Evolutionary conservation across 2,888 invertebrate species (phyloP).

Genomic region (Lasioglossum marginatum): DNA sequence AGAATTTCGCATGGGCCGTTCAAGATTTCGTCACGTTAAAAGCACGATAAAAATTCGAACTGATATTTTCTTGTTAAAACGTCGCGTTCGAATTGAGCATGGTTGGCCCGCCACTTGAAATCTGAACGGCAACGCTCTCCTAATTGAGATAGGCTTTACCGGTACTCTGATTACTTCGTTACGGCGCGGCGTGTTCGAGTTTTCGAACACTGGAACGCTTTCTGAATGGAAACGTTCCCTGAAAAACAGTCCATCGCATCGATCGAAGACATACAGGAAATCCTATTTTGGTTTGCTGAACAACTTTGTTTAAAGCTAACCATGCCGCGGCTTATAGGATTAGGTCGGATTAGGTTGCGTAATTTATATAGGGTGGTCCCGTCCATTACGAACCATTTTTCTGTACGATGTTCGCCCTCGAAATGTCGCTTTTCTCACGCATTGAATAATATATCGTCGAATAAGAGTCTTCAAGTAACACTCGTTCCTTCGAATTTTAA

Average conservation of each 20-base stretch:
- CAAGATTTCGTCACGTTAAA: neutral
- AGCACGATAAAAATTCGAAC: neutral
- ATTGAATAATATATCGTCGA: neutral
- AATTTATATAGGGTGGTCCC: neutral
- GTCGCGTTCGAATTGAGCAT: neutral
- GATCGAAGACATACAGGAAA: slow-evolving; percentile 22
- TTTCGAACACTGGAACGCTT: neutral
- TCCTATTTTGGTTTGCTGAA: slow-evolving; percentile 19
- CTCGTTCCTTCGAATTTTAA: too few species aligned
- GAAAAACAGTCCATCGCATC: slow-evolving; percentile 27
- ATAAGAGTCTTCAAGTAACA: neutral
- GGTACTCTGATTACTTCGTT: slow-evolving; percentile 5
- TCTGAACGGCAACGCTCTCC: neutral
- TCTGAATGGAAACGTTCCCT: slow-evolving; percentile 1
- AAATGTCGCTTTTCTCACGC: neutral
- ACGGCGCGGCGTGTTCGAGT: neutral
- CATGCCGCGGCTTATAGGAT: slow-evolving; percentile 3
- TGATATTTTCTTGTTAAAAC: neutral
- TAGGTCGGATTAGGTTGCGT: neutral
- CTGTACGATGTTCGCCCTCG: neutral
- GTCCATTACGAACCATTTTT: neutral
- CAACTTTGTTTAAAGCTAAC: slow-evolving; percentile 29
- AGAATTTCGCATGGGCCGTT: neutral
- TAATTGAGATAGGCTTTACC: slow-evolving; percentile 1
- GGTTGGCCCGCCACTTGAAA: neutral